phyloP scores from a whole-genome alignment of 2,113 vertebrate species.

The Sorex fumeus region DNA sequence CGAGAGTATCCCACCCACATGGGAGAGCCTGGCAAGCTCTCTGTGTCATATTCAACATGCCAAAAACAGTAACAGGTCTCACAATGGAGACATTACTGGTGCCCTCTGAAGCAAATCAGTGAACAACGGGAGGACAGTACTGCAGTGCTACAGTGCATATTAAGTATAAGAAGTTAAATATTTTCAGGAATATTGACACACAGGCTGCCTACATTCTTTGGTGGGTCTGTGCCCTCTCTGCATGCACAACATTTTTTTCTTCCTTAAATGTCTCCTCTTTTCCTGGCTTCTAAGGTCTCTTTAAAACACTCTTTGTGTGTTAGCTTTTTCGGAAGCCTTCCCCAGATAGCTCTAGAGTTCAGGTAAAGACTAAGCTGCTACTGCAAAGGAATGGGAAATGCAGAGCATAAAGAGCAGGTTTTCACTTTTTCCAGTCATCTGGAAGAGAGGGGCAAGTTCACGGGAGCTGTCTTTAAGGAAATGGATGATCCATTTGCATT shows the following conservation, averaged over 20 bases:
- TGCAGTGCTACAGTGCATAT: no score
- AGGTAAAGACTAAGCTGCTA: background rate
- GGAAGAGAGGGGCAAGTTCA: background rate
- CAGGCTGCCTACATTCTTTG: background rate
- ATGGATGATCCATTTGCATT: background rate
- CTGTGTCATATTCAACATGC: no score
- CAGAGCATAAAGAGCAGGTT: background rate
- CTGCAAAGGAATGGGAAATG: background rate
- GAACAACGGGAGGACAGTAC: no score
- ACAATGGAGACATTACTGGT: no score
- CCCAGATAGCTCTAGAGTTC: background rate
- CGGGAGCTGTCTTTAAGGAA: background rate
- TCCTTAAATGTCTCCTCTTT: background rate
- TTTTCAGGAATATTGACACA: constrained; percentile 10
- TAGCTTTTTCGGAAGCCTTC: constrained; percentile 24
- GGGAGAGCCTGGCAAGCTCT: no score
- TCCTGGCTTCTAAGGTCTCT: background rate
- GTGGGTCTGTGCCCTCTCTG: background rate
- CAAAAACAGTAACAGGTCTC: no score
- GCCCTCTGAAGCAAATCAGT: no score
- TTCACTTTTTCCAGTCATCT: background rate
- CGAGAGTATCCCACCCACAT: no score
- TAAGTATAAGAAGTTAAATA: background rate
- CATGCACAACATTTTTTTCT: constrained; percentile 5
- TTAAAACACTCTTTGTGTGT: background rate